Evolutionary conservation across 2,797 vertebrate genomes (phyloP), one percentile per base, ranked within the genome.

Genomic region (Delichon dasypus): DNA sequence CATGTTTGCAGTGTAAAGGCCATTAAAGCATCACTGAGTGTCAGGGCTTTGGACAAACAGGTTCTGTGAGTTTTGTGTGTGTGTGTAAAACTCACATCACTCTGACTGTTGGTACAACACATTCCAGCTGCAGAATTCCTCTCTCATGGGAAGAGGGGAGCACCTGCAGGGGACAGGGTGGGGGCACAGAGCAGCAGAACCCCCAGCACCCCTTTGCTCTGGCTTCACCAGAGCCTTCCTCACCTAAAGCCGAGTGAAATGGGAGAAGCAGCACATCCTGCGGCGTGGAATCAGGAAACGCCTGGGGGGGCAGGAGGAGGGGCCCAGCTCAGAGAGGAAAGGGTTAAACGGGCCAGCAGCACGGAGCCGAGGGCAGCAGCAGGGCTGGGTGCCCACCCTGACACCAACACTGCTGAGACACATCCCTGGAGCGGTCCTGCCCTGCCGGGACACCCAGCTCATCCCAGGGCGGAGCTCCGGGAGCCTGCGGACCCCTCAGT

Each of bases 21-120:
- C 61, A 47, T 61, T 44, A 83, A 76, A 82, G 66, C 42, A 40
- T 74, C 70, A 16, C 44, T 18, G 58, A 4, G 47, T 61, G 72
- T 70, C 74, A 88, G 66, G 16, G 44, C 9, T 5, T 93, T 40
- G 47, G 91, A 75, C 81, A 95, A 96, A 93, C 91, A 87, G 93
- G 85, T 95, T 95, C 73, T 78, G 84, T 90, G 70, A 86, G 89
- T 85, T 80, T 10, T 64, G 36, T 64, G 51, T 50, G 51, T 50
- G 47, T 53, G 85, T 90, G 86, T 82, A 76, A 67, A 93, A 53
- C 51, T 45, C 92, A 17, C 70, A 81, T 47, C 9, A 10, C 21
- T 57, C 67, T 58, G 50, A 21, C 66, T 80, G 83, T 86, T 92
- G 83, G 65, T 62, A 76, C 88, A 80, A 79, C 86, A 79, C 53